These are phyloP conservation scores for Brenthis daphne DNA, from an alignment of 2,888 invertebrate genomes.

Conservation along the genomic window DNA sequence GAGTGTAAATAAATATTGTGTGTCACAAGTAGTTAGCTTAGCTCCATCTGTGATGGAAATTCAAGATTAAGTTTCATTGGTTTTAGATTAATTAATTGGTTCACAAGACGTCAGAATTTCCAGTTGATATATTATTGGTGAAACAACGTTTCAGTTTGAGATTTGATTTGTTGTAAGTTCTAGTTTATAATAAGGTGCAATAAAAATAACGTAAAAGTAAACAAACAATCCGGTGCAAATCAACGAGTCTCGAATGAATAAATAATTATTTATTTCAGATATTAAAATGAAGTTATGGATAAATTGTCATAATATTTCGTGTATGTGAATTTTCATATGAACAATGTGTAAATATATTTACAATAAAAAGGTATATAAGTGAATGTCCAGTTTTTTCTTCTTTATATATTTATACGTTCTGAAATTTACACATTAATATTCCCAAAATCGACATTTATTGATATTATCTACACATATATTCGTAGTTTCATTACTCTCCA, in stretches of 20 bases:
- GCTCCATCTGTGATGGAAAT: slow-evolving; percentile 38
- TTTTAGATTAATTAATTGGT: slow-evolving; percentile 16
- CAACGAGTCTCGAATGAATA: slow-evolving; percentile 24
- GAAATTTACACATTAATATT: slow-evolving; percentile 1
- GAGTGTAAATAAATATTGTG: slow-evolving; percentile 43
- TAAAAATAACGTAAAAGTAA: slow-evolving; percentile 4
- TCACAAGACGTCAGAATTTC: too few species aligned
- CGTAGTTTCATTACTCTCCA: too few species aligned
- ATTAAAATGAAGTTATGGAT: slow-evolving; percentile 22
- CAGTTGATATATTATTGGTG: too few species aligned
- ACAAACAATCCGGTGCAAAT: not conserved
- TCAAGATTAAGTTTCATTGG: not conserved
- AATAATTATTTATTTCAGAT: slow-evolving; percentile 38
- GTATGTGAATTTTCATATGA: slow-evolving; percentile 43
- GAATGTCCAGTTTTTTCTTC: slow-evolving; percentile 2
- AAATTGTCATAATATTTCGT: slow-evolving; percentile 45
- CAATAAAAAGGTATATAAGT: slow-evolving; percentile 39
- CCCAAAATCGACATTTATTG: not conserved
- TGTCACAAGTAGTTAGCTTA: slow-evolving; percentile 37
- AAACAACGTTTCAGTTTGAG: not conserved
- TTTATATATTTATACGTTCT: not conserved
- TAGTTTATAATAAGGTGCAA: slow-evolving; percentile 18
- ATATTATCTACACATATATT: not conserved
- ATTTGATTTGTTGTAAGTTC: not conserved
- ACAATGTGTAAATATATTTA: slow-evolving; percentile 42